Conservation (phyloP, 2,797 vertebrate genomes). For the Eospalax fontanierii region DNA sequence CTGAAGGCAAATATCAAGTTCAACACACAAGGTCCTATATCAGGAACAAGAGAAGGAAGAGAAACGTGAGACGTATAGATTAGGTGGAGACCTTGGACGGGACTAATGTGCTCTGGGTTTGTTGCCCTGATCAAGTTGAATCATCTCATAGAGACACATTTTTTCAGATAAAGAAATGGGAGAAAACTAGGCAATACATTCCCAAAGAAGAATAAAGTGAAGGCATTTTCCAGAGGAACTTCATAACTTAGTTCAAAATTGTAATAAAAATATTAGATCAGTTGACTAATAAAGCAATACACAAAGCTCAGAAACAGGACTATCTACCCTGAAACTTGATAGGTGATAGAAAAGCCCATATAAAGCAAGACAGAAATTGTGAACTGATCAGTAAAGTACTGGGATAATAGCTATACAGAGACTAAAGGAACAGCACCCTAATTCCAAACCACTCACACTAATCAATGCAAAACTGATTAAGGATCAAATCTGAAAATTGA, state of each 20-base stretch:
- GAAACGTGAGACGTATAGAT: background rate
- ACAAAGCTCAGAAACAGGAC: background rate
- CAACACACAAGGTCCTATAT: background rate
- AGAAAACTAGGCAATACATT: constrained; percentile 21
- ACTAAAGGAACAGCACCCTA: background rate
- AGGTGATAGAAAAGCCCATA: background rate
- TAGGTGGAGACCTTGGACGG: background rate
- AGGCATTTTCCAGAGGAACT: background rate
- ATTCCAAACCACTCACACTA: background rate
- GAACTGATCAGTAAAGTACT: background rate
- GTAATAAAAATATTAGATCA: background rate
- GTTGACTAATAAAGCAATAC: background rate
- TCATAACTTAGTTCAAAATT: background rate
- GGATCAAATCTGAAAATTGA: background rate
- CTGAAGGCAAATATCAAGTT: background rate
- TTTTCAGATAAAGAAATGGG: background rate
- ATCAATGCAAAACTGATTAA: background rate
- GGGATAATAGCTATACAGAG: background rate
- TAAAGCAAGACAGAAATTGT: constrained; percentile 17
- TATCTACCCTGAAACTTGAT: background rate
- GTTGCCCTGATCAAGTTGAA: background rate
- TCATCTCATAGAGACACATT: background rate
- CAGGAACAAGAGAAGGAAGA: background rate
- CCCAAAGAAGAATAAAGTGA: background rate
- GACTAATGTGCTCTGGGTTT: background rate